A percentile compares a stretch with the other conserved stretches of the same genome.
Conservation (phyloP, 2,113 vertebrate species). For the Ellobius talpinus region DNA sequence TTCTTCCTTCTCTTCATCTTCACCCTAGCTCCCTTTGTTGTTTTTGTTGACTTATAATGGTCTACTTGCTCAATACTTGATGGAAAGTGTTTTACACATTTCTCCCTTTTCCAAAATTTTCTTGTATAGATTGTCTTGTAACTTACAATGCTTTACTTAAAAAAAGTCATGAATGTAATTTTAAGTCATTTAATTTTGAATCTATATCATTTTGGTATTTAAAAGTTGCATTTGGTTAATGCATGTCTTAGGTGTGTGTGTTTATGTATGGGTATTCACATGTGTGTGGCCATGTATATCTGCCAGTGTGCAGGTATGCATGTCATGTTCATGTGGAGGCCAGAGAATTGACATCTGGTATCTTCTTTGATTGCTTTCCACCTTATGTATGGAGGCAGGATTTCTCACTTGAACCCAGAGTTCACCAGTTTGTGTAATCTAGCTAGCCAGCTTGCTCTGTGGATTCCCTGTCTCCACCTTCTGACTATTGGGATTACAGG, state of each 20-base stretch:
- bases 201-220: not conserved
- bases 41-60: not conserved
- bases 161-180: not conserved
- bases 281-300: not conserved
- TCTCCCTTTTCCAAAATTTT: not conserved
- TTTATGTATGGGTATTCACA: not conserved
- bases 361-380: not conserved
- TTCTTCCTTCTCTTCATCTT: not conserved
- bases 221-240: not conserved
- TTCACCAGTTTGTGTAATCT: not conserved
- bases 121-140: not conserved
- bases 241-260: not conserved
- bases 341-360: not conserved
- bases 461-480: not conserved
- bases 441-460: not conserved
- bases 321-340: not conserved
- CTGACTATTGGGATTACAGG: too few relatives aligned
- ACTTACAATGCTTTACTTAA: not conserved
- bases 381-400: not conserved
- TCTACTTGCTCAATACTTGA: not conserved
- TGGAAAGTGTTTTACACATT: not conserved
- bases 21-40: not conserved
- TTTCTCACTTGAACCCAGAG: not conserved
- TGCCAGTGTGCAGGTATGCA: not conserved
- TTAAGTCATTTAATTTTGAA: not conserved